Evolutionary conservation across 2,113 vertebrate species (phyloP).

Genomic region (Echinops telfairi): DNA sequence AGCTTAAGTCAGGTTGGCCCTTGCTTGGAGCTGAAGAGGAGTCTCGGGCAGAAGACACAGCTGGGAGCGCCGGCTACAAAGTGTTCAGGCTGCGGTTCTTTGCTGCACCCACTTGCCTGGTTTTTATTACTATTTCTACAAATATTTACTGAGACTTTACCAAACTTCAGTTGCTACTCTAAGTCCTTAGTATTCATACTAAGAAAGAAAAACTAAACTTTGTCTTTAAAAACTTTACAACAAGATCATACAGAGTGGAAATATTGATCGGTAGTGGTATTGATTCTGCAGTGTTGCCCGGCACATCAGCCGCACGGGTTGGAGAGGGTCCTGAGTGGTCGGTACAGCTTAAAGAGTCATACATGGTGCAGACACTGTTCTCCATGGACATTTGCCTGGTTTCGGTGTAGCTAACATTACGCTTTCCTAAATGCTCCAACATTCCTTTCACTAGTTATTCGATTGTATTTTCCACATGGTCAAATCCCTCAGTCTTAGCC

Average conservation of each 20-base stretch:
- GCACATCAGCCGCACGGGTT: background rate
- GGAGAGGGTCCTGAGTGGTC: background rate
- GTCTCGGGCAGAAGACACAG: too few relatives aligned
- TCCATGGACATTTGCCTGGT: background rate
- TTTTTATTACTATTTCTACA: background rate
- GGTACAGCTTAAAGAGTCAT: background rate
- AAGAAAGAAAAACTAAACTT: conserved; percentile 5
- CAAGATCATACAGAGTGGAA: conserved; percentile 9
- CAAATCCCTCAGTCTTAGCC: background rate
- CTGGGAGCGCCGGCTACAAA: too few relatives aligned
- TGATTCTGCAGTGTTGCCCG: background rate
- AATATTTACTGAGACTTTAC: conserved; percentile 7
- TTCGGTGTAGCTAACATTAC: background rate
- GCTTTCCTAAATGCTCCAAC: background rate
- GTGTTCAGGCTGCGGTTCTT: too few relatives aligned
- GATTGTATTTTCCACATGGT: background rate
- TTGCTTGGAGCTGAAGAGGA: too few relatives aligned
- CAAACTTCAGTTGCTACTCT: conserved; percentile 44
- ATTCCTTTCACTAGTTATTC: background rate
- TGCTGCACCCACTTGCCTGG: background rate
- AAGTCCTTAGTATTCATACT: background rate
- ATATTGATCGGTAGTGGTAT: background rate
- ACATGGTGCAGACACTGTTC: background rate
- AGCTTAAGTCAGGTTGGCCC: too few relatives aligned
- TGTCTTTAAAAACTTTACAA: background rate